Conservation (phyloP, 37 sponge, comb jelly and placozoan species). For the Petrosia ficiformis region DNA sequence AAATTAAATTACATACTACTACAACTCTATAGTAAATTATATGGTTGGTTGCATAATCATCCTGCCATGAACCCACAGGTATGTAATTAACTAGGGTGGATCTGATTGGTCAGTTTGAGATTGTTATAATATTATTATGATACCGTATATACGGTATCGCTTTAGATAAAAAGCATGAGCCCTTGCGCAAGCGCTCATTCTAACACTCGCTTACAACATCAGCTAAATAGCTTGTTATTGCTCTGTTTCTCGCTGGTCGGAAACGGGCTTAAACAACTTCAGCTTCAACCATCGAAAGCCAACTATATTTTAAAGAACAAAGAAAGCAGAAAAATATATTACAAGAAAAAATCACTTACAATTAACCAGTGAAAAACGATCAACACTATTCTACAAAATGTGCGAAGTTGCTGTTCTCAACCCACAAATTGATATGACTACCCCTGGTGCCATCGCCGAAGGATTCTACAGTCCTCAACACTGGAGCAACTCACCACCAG, state of each 20-base stretch:
- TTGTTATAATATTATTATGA: no score
- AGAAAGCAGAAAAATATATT: no score
- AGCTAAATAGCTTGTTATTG: no score
- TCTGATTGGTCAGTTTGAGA: no score
- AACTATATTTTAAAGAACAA: neutral
- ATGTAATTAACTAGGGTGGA: no score
- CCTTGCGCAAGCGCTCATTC: neutral
- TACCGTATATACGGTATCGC: no score
- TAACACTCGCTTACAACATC: neutral
- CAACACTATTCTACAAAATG: neutral
- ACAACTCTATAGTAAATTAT: no score
- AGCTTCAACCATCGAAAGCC: neutral
- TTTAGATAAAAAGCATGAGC: no score
- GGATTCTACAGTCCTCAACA: constrained; percentile 37
- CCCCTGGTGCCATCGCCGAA: constrained; percentile 6
- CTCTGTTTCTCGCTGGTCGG: constrained; percentile 16
- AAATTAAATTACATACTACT: no score
- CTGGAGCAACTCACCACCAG: constrained; percentile 42
- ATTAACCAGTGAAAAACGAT: neutral
- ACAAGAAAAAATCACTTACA: no score
- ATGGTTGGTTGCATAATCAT: no score
- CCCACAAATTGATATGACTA: constrained; percentile 13
- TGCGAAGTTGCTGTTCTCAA: constrained; percentile 46
- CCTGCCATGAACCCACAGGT: no score
- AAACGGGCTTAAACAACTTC: neutral